These are phyloP conservation scores for Meandrusa payeni DNA, from an alignment of 2,888 invertebrate species.

Conservation along the genomic window DNA sequence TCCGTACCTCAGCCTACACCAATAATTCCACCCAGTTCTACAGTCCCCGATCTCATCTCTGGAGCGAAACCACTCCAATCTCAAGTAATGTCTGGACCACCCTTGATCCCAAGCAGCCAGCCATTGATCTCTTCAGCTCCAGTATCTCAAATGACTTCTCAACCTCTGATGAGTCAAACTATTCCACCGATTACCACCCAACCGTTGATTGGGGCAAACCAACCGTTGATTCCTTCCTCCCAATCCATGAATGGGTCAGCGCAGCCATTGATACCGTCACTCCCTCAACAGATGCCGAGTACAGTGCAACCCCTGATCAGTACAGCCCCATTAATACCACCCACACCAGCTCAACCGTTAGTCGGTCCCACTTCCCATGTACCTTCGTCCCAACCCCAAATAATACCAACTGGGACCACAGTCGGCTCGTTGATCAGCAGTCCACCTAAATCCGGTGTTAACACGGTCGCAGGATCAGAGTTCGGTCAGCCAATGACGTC, in stretches of 20 bases:
- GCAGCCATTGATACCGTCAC: conserved; percentile 39
- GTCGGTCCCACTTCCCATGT: conserved; percentile 29
- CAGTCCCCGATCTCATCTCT: conserved; percentile 63
- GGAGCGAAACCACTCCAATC: conserved; percentile 47
- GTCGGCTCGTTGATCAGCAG: conserved; percentile 51
- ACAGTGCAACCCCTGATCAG: conserved; percentile 21
- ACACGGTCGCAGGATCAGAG: conserved; percentile 38
- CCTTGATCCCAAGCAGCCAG: conserved; percentile 36
- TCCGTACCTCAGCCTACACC: conserved; percentile 13
- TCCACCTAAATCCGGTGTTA: conserved; percentile 47
- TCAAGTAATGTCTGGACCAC: conserved; percentile 34
- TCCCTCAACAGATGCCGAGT: conserved; percentile 25
- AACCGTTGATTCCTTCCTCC: conserved; percentile 32
- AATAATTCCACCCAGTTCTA: conserved; percentile 34
- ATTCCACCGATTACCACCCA: too few relatives aligned
- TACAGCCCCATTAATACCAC: conserved; percentile 19
- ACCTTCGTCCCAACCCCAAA: conserved; percentile 38
- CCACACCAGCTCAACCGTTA: conserved; percentile 30
- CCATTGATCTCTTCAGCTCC: conserved; percentile 43
- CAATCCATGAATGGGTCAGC: conserved; percentile 34
- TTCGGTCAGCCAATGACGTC: conserved; percentile 62
- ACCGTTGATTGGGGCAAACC: conserved; percentile 29
- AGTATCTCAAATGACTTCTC: conserved; percentile 30
- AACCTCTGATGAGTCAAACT: conserved; percentile 31
- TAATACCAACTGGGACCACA: conserved; percentile 40